Evolutionary conservation across 2,888 invertebrate genomes (phyloP).

Genomic region (Bugulina stolonifera): DNA sequence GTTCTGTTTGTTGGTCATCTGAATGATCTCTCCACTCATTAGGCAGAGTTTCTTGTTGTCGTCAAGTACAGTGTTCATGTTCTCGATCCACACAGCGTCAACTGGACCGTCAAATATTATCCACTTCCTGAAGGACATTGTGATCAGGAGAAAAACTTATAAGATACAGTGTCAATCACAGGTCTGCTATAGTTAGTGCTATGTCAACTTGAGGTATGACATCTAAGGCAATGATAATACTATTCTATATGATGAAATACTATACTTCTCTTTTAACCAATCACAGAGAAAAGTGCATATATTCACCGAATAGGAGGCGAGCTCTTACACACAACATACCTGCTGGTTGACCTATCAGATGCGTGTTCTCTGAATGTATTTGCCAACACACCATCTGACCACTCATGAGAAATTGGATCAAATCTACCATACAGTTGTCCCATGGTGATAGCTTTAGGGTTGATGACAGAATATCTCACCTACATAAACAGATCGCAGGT

Average conservation of each 20-base stretch:
- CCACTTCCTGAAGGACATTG: constrained; percentile 46
- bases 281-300: no score
- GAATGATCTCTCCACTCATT: constrained; percentile 54
- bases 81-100: constrained; percentile 54
- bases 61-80: constrained; percentile 54
- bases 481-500: constrained; percentile 32
- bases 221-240: no score
- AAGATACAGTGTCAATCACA: no score
- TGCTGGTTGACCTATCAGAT: constrained; percentile 40
- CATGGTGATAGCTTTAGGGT: constrained; percentile 52
- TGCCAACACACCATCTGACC: constrained; percentile 52
- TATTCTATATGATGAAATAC: no score
- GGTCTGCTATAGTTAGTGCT: no score
- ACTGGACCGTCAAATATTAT: constrained; percentile 54
- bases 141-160: no score
- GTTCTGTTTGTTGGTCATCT: constrained; percentile 52
- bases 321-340: no score
- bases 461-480: constrained; percentile 47
- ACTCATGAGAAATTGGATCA: constrained; percentile 53
- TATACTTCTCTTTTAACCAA: no score
- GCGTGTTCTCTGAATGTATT: constrained; percentile 52
- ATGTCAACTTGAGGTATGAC: no score
- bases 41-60: constrained; percentile 53
- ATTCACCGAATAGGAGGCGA: no score
- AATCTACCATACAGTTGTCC: constrained; percentile 53